Conservation (phyloP, 2,888 invertebrate genomes). For the Drosophila maculinotata region DNA sequence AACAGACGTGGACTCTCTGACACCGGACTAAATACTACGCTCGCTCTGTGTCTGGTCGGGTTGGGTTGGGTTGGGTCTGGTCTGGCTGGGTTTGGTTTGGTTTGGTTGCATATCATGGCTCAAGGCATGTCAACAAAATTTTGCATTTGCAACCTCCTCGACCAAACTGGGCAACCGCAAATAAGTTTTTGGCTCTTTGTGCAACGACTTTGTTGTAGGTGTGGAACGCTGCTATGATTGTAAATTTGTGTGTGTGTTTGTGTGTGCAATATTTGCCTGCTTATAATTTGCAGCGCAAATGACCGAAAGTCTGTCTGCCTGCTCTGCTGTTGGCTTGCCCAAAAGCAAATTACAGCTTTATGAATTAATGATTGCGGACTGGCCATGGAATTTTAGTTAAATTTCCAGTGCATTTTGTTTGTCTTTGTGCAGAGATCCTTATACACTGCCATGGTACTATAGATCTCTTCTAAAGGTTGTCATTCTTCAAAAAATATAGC, state of each 20-base stretch:
- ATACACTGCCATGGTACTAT: constrained; percentile 8
- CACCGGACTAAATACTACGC: constrained; percentile 9
- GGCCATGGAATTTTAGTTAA: constrained; percentile 44
- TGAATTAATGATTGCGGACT: constrained; percentile 68
- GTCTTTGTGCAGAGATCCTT: constrained; percentile 3
- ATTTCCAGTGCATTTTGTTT: constrained; percentile 33
- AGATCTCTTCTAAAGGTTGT: too few relatives aligned
- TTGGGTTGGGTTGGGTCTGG: neutral
- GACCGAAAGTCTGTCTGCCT: constrained; percentile 59
- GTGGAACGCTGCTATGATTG: constrained; percentile 15
- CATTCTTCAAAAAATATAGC: neutral
- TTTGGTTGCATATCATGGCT: constrained; percentile 54
- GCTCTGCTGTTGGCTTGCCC: constrained; percentile 31
- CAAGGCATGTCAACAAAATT: constrained; percentile 67
- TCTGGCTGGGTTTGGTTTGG: constrained; percentile 4
- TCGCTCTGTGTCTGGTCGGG: constrained; percentile 10
- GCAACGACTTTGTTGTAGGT: constrained; percentile 48
- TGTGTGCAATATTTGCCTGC: constrained; percentile 60
- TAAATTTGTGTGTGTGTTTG: constrained; percentile 18
- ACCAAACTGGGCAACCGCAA: constrained; percentile 65
- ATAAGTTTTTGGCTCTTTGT: constrained; percentile 67
- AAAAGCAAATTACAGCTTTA: constrained; percentile 68
- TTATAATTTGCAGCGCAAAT: constrained; percentile 64
- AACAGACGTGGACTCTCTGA: constrained; percentile 11
- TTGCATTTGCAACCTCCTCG: constrained; percentile 54